Evolutionary conservation across 2,113 vertebrate genomes (phyloP).

Genomic region (Saguinus imperator): DNA sequence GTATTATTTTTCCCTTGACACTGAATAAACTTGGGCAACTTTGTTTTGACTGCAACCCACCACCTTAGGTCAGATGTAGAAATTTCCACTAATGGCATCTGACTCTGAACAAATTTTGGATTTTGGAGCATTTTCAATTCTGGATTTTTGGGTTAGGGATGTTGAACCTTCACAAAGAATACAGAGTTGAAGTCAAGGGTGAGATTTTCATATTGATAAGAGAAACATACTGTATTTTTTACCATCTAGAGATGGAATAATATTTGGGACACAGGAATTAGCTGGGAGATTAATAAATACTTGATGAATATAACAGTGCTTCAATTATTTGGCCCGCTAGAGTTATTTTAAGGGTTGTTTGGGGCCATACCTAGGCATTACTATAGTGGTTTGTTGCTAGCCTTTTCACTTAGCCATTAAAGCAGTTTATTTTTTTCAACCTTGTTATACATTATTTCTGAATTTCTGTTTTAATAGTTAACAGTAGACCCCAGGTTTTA

Average conservation of each 20-base stretch:
- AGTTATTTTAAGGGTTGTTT: neutral
- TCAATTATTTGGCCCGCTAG: neutral
- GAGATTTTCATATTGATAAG: conserved; percentile 44
- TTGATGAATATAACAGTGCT: conserved; percentile 25
- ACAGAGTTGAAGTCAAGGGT: neutral
- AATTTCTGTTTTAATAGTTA: conserved; percentile 30
- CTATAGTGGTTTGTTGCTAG: neutral
- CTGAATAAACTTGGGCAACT: neutral
- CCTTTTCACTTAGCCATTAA: conserved; percentile 13
- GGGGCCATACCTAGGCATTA: neutral
- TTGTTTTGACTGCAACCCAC: neutral
- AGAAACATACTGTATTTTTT: neutral
- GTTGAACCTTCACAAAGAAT: neutral
- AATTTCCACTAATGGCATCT: neutral
- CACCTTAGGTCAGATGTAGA: neutral
- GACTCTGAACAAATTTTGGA: neutral
- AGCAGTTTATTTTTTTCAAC: neutral
- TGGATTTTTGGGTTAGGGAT: neutral
- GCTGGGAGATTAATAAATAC: neutral
- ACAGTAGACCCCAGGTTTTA: neutral
- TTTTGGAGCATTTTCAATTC: neutral
- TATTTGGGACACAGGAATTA: conserved; percentile 30
- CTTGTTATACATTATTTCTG: neutral
- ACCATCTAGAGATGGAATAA: neutral
- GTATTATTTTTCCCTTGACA: neutral